A percentile compares a stretch with the other conserved stretches of the same genome.
Conservation (phyloP, 2,113 vertebrate species). For the Chaenogobius annularis region DNA sequence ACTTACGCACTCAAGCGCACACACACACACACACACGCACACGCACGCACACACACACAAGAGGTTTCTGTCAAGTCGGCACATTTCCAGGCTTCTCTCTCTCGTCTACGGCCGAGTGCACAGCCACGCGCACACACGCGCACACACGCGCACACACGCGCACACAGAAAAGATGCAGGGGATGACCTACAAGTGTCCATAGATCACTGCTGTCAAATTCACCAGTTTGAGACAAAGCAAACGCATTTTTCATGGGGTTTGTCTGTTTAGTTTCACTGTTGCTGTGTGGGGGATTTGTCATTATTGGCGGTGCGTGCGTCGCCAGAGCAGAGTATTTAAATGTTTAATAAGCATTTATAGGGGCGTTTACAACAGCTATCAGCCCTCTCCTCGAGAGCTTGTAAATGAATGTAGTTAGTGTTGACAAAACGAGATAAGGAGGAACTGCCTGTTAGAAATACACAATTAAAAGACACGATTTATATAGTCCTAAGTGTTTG, state of each 20-base stretch:
- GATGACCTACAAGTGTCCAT: constrained; percentile 71
- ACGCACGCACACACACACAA: neutral
- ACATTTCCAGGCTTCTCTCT: constrained; percentile 67
- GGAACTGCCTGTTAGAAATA: neutral
- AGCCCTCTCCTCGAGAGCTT: constrained; percentile 49
- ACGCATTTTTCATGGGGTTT: neutral
- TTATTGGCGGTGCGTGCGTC: neutral
- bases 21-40: neutral
- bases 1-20: constrained; percentile 13
- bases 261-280: neutral
- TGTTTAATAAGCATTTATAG: constrained; percentile 12
- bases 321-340: constrained; percentile 1
- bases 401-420: constrained; percentile 40
- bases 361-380: constrained; percentile 29
- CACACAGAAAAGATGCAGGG: constrained; percentile 38
- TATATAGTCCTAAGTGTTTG: neutral
- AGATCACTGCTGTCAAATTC: constrained; percentile 61
- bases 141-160: constrained; percentile 47
- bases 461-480: neutral
- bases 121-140: constrained; percentile 36
- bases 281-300: neutral
- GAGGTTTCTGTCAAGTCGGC: constrained; percentile 70
- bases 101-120: constrained; percentile 65
- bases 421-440: constrained; percentile 51
- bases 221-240: constrained; percentile 62